Conservation (phyloP, 1,140 invertebrate genomes). For the Penaeus japonicus region DNA sequence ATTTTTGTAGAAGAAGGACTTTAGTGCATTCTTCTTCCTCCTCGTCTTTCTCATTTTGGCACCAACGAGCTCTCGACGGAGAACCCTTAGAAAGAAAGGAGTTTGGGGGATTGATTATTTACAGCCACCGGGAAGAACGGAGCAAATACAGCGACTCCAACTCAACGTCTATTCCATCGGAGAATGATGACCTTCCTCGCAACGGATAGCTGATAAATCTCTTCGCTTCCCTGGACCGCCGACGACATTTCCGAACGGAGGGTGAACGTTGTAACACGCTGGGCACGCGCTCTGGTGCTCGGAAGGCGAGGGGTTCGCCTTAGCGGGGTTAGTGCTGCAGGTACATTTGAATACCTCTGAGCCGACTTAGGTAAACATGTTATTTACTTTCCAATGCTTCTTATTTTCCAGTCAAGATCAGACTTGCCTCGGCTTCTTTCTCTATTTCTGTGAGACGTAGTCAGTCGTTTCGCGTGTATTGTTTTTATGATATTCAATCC, state of each 20-base stretch:
- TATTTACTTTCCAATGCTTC: conserved; percentile 30
- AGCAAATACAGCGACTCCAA: too few relatives aligned
- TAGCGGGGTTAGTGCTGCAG: not conserved
- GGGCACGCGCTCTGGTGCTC: not conserved
- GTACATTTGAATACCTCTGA: conserved; percentile 26
- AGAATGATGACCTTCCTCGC: too few relatives aligned
- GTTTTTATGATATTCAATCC: not conserved
- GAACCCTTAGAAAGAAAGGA: too few relatives aligned
- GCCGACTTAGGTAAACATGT: conserved; percentile 32
- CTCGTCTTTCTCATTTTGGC: not conserved
- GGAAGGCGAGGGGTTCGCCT: not conserved
- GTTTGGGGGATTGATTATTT: too few relatives aligned
- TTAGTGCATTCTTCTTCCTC: not conserved
- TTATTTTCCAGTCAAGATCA: conserved; percentile 13
- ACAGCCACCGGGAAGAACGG: too few relatives aligned
- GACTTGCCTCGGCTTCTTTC: not conserved
- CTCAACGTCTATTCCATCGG: too few relatives aligned
- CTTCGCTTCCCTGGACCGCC: not conserved
- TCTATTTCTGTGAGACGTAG: not conserved
- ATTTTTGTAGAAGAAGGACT: conserved; percentile 8
- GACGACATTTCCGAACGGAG: not conserved
- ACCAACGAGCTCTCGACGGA: too few relatives aligned
- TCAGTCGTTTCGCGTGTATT: not conserved
- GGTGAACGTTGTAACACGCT: not conserved
- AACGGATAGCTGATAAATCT: too few relatives aligned